Evolutionary conservation across 53 echinoderm and acorn worm genomes (phyloP), one percentile per base, ranked within the genome.

Genomic region (Antedon mediterranea): DNA sequence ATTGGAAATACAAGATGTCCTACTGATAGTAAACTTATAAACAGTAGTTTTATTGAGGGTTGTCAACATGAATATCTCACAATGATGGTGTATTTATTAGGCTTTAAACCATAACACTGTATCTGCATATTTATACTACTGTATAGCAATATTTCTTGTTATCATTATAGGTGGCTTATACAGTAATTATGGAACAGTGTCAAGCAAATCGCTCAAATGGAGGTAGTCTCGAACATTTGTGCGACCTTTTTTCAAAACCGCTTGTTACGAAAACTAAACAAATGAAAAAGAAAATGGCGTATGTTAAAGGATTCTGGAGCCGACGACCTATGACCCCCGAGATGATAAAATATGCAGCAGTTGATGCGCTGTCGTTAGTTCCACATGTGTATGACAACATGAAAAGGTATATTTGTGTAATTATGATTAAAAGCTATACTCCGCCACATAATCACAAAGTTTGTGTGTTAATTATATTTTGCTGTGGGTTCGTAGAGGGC

Each of bases 281-380:
- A 43, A 71, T 76, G n/a, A 76, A 76, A 76, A 81, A 76, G 43
- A 85, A 85, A 77, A 34, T 32, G 18, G 79, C 81, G 29, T 85
- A 81, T 34, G 33, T 43, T 30, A 80, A 28, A 28, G 73, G 81
- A 75, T 93, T 87, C 76, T 93, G 93, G 93, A 89, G 86, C 31
- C 42, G 78, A 28, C 89, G 93, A 78, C 93, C 93, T 9, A 76
- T 93, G 33, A 87, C 77, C 3, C n/a, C 43, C 11, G 78, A 87
- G 78, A 87, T 87, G 87, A 87, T 93, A 71, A 72, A 80, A 32
- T 89, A 93, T 71, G 93, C 93, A n/a, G 87, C 87, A 3, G 71
- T 82, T 27, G 93, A 92, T 74, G 93, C 89, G 13, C 72, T 84
- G 75, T 78, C 84, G 27, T 80, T 93, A 30, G 85, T 89, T 1